Evolutionary conservation across 2,113 vertebrate genomes (phyloP), one percentile per base, ranked within the genome.

Genomic region (Nerophis ophidion): DNA sequence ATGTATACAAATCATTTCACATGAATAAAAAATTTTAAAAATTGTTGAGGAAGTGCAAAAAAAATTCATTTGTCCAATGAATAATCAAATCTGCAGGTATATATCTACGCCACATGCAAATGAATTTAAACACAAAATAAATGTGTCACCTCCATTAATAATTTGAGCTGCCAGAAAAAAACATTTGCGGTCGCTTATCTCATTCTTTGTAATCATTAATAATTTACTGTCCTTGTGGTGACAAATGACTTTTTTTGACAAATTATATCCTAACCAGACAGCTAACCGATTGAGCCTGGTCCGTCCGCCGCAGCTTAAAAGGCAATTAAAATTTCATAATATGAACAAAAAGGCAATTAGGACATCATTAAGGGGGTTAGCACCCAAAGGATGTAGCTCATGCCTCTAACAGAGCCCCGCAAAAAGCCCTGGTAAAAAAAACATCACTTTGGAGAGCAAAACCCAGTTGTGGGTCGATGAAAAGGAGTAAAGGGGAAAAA

Each of bases 321-420:
- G 66, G 60, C 66, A 79, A 84, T 88, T 82, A 84, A 81, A 76
- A 80, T 79, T 75, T 85, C 70, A 88, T 84, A 84, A 75, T 78
- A 74, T 72, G 74, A 80, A 82, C 81, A 81, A 83, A 85, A 85
- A 86, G 75, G 77, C 77, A 84, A 82, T 86, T 84, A 86, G 69
- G 71, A 84, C 75, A 80, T 81, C 80, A 84, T 86, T 85, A 84
- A 71, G 64, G 58, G 71, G 73, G 73, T 75, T 71, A 77, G 70
- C 55, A 65, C 76, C 70, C 69, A 68, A 58, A 68, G 79, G 77
- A 80, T 79, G 76, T 52, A 74, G 63, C 70, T 69, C 57, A 63
- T 79, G 72, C 71, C 56, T 63, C 68, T 73, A 69, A 68, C 67
- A 61, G 56, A 59, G 58, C 57, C 66, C 70, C 75, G 74, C 60